These are phyloP conservation scores for Zaprionus lineosus DNA, from an alignment of 2,888 invertebrate species.

Conservation along the genomic window DNA sequence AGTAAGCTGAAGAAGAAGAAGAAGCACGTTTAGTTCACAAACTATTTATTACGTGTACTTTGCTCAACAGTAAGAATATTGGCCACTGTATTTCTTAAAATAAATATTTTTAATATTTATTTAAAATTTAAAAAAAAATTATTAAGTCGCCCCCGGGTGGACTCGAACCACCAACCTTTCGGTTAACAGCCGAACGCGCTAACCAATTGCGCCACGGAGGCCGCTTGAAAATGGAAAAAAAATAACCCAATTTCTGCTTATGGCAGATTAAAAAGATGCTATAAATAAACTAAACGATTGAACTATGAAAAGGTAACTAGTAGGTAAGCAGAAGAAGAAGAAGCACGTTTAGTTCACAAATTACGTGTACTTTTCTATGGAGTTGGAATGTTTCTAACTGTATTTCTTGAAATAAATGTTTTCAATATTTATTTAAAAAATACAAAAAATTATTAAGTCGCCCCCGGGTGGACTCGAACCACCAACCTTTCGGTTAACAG, in stretches of 20 bases:
- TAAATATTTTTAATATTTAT: neutral
- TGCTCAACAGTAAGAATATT: no score
- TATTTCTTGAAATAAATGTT: neutral
- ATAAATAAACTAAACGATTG: neutral
- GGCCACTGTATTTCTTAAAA: no score
- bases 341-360: no score
- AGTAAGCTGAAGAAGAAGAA: neutral
- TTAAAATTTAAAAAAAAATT: slow-evolving; percentile 9
- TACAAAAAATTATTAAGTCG: slow-evolving; percentile 15
- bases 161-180: slow-evolving; percentile 98
- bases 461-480: slow-evolving; percentile 87
- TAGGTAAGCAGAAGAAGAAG: neutral
- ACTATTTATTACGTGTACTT: no score
- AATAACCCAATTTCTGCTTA: neutral
- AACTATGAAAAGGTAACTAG: no score
- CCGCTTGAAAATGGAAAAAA: slow-evolving; percentile 32
- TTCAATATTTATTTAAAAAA: slow-evolving; percentile 1
- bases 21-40: no score
- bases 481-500: slow-evolving; percentile 99
- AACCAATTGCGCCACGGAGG: slow-evolving; percentile 95
- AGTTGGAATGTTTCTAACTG: no score
- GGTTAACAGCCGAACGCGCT: slow-evolving; percentile 99
- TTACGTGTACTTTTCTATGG: no score
- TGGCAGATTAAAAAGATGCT: no score
- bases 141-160: slow-evolving; percentile 46